Percentiles rank a stretch among this genome's conserved stretches.
phyloP scores from a whole-genome alignment of 2,797 vertebrate genomes.

The Tokudaia tokunoshimensis region DNA sequence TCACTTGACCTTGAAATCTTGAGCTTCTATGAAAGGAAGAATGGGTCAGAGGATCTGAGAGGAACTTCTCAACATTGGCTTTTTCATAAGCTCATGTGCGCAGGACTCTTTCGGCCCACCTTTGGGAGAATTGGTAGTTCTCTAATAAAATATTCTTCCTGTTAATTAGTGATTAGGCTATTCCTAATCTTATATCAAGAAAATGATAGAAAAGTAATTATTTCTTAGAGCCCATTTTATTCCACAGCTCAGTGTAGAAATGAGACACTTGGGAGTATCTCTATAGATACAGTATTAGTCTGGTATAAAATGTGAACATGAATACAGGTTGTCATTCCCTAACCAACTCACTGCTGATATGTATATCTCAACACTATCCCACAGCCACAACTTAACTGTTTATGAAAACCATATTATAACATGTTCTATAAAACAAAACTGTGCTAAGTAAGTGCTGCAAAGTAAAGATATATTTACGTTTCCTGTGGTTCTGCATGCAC shows the following conservation, averaged over 20 bases:
- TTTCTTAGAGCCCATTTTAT: neutral
- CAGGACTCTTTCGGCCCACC: neutral
- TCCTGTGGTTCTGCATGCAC: neutral
- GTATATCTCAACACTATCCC: constrained; percentile 35
- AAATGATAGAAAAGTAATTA: neutral
- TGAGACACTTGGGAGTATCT: constrained; percentile 15
- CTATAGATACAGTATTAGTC: constrained; percentile 27
- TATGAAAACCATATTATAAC: neutral
- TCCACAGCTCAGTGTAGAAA: neutral
- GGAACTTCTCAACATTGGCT: neutral
- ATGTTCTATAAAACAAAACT: constrained; percentile 25
- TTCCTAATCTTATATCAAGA: constrained; percentile 41
- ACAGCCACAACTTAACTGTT: neutral
- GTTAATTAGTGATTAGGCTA: constrained; percentile 31
- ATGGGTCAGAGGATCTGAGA: neutral
- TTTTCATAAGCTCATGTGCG: neutral
- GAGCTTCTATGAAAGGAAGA: neutral
- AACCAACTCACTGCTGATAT: constrained; percentile 26
- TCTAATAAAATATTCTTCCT: constrained; percentile 32
- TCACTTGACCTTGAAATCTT: neutral
- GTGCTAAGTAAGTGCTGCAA: neutral
- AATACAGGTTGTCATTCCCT: neutral
- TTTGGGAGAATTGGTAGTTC: neutral
- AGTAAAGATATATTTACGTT: constrained; percentile 9
- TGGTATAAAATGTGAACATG: neutral